Base-by-base conservation (phyloP, 1,140 invertebrate genomes). In the Neuroterus valhalla region DNA sequence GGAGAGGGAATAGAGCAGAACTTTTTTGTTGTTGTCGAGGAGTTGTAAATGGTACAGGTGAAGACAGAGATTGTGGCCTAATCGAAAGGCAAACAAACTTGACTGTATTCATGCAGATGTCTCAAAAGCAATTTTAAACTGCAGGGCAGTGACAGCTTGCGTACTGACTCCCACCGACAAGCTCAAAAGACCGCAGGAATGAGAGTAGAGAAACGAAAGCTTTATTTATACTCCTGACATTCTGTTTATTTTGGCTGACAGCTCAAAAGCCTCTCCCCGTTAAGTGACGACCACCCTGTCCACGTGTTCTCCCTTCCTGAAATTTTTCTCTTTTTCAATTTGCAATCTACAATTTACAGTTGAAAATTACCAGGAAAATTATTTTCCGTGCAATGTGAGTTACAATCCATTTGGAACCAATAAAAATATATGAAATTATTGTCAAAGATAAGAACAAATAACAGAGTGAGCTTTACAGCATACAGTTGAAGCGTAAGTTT, bases 191-290 rank as follows among this genome's bases (percentile, higher is more conserved):
- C 81, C 78, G 67, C 81, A 75, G 74, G 75, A 77, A 75, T 71
- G 23, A 44, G 42, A 73, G 45, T 68, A 46, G 66, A 52, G 66
- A 46, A 80, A 76, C 81, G 79, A 84, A 84, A 87, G 84, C 80
- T 85, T 86, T 88, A 88, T 88, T 87, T 88, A 86, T 86, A 85
- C 80, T 82, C 81, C 73, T 85, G 85, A 86, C 85, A 87, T 86
- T 85, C 85, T 86, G 86, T 88, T 88, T 88, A 87, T 85, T 88
- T 88, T 87, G 83, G 86, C 85, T 85, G 83, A 84, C 83, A 80
- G 68, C 76, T 73, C 76, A 71, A 72, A 72, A 75, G 77, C 80
- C 46, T 69, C 70, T 76, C 69, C 68, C 52, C 38, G 48, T 48
- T 77, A 82, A 85, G 80, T 83, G 81, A 85, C 80, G 80, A 83